These are phyloP conservation scores for Bambusicola thoracicus DNA, from an alignment of 2,113 vertebrate genomes.

Conservation along the genomic window DNA sequence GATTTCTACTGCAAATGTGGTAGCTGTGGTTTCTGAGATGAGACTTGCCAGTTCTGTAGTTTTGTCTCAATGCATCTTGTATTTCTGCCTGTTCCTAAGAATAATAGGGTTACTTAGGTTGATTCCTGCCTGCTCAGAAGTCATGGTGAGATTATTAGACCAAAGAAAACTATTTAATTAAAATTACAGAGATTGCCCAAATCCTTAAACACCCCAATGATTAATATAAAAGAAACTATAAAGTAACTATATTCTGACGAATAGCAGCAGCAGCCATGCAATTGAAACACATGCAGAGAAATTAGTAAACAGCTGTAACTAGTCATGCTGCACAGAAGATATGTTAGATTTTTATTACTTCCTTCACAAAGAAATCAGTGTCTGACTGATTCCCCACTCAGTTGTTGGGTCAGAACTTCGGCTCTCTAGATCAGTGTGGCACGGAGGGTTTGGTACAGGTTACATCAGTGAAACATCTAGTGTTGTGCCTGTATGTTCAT, in stretches of 20 bases:
- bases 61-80: neutral
- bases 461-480: neutral
- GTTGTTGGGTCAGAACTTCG: neutral
- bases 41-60: neutral
- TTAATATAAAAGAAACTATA: neutral
- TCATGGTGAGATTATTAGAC: neutral
- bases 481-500: neutral
- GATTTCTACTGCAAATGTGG: neutral
- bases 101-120: neutral
- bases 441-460: neutral
- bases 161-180: slow-evolving; percentile 17
- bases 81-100: neutral
- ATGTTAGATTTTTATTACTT: neutral
- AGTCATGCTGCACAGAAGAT: neutral
- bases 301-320: slow-evolving; percentile 7
- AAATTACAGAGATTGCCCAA: slow-evolving; percentile 17
- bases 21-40: neutral
- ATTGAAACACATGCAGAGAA: neutral
- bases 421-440: neutral
- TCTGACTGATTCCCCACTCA: neutral
- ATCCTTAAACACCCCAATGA: neutral
- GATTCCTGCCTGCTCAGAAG: slow-evolving; percentile 2
- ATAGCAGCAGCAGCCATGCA: neutral
- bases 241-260: neutral
- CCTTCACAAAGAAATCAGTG: neutral